Evolutionary conservation across 1,140 invertebrate species (phyloP), one percentile per base, ranked within the genome.

Genomic region (Drosophila arawakana): DNA sequence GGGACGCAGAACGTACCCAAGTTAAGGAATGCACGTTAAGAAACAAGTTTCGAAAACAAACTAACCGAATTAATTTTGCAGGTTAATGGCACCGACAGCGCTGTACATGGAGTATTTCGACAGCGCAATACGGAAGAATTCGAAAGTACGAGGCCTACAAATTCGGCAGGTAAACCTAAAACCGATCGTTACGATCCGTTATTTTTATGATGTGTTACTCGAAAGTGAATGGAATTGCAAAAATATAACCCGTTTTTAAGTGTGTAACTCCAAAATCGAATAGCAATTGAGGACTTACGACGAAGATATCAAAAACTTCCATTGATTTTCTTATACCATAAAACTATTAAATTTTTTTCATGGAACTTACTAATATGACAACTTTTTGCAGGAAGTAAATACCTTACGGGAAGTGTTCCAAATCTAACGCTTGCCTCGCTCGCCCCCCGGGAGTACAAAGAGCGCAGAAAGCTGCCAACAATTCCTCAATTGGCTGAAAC

Each of bases 51-150:
- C 57, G 39, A 67, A 65, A 65, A 55, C n/a, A 78, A 81, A 57
- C 54, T 68, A 70, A 60, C 49, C 70, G 21, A 67, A 65, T 71
- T 78, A 67, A 82, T 52, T 73, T 73, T 69, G 47, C 80, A 89
- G 84, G 81, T 89, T 71, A 89, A 89, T 37, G 84, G 84, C 72
- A 84, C 84, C 66, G 83, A 89, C 47, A 84, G 44, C 54, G 85
- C 80, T 59, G 77, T 91, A 9, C 90, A 92, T 66, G 91, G 91
- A 15, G 81, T 92, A 34, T 92, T 92, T 77, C 81, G 91, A 47
- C 77, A 81, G 39, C 86, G 86, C 55, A 75, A 85, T 67, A 85
- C 77, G 43, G 86, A 92, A 58, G 91, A 92, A 74, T 80, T 86
- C 21, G 78, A 91, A 66, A 85, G 89, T 59, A 66, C 65, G 75